Evolutionary conservation across 2,797 vertebrate species (phyloP).

Genomic region (Percopsis omiscomaycus): DNA sequence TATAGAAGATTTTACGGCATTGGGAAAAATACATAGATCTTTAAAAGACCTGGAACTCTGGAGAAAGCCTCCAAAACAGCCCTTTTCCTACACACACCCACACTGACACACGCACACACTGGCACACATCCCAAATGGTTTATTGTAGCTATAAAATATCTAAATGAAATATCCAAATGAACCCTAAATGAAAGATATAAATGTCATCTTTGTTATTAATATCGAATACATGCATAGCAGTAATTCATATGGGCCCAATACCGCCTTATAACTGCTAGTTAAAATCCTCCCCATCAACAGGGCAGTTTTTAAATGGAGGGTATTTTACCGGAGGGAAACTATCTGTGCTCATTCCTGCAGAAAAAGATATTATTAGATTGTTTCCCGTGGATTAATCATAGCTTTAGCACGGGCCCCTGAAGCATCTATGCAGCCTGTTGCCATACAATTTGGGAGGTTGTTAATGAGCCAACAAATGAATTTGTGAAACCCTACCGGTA

Average conservation of each 20-base stretch:
- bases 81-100: neutral
- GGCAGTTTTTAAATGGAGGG: neutral
- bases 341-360: conserved; percentile 23
- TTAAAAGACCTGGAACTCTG: neutral
- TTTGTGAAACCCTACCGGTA: conserved; percentile 33
- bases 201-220: neutral
- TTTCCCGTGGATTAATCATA: conserved; percentile 33
- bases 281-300: neutral
- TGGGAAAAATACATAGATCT: neutral
- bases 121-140: neutral
- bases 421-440: conserved; percentile 38
- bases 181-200: neutral
- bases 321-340: conserved; percentile 12
- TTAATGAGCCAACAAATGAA: conserved; percentile 35
- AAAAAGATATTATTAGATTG: conserved; percentile 18
- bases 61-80: neutral
- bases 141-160: no score
- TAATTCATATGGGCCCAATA: neutral
- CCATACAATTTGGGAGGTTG: conserved; percentile 35
- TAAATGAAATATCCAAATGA: neutral
- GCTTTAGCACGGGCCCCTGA: conserved; percentile 40
- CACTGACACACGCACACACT: neutral
- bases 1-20: conserved; percentile 23
- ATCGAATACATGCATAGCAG: neutral
- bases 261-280: conserved; percentile 13